phyloP scores from a whole-genome alignment of 2,797 vertebrate genomes.

The Echiichthys vipera region DNA sequence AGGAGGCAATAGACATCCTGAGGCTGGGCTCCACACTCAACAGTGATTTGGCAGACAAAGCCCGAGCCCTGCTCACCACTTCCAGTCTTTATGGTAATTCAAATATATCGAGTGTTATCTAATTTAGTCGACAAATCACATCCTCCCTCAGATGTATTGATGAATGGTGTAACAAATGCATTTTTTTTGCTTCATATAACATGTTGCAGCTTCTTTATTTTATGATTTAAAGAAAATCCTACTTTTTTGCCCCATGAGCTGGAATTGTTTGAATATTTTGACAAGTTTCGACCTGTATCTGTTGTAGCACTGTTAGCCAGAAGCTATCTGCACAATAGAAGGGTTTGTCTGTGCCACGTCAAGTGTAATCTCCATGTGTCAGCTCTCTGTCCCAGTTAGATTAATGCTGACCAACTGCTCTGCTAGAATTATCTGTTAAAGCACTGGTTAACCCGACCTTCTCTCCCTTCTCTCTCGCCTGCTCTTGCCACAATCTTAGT shows the following conservation, averaged over 20 bases:
- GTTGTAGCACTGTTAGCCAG: slow-evolving; percentile 7
- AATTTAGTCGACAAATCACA: neutral
- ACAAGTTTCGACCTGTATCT: slow-evolving; percentile 5
- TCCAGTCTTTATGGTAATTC: slow-evolving; percentile 96
- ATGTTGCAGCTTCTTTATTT: neutral
- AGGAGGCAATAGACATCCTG: slow-evolving; percentile 98
- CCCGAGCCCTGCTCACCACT: slow-evolving; percentile 96
- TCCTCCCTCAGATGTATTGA: neutral
- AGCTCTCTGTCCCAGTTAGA: slow-evolving; percentile 53
- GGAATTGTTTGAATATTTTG: slow-evolving; percentile 9
- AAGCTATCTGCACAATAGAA: slow-evolving; percentile 9
- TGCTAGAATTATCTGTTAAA: slow-evolving; percentile 73
- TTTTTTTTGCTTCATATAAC: neutral
- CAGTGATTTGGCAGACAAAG: slow-evolving; percentile 98
- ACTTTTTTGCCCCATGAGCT: neutral
- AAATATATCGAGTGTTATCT: accelerated
- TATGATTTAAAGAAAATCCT: neutral
- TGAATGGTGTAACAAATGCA: neutral
- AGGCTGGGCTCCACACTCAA: slow-evolving; percentile 97
- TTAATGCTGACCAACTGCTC: slow-evolving; percentile 64
- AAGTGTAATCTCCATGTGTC: slow-evolving; percentile 60
- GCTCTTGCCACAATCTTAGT: slow-evolving; percentile 90
- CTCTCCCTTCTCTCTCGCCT: slow-evolving; percentile 78
- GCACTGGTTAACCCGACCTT: slow-evolving; percentile 77
- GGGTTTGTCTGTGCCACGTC: slow-evolving; percentile 29